Evolutionary conservation across 2,797 vertebrate genomes (phyloP).

Genomic region (Sebastes iracundus): DNA sequence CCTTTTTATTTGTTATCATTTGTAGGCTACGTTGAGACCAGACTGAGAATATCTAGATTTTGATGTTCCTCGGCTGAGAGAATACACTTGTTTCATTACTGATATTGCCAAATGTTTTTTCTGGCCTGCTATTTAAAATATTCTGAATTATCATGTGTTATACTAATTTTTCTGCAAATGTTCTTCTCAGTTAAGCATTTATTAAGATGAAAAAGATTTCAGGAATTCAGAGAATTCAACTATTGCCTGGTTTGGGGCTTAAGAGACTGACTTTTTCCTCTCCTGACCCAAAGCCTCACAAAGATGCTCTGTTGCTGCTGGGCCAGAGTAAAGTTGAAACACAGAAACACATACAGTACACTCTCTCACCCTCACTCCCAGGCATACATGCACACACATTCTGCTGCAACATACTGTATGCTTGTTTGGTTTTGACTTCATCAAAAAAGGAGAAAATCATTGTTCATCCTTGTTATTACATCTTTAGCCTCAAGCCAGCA

Average conservation of each 20-base stretch:
- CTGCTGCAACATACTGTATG: not conserved
- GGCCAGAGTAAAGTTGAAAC: slow-evolving; percentile 10
- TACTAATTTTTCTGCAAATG: not conserved
- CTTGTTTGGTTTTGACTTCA: slow-evolving; percentile 1
- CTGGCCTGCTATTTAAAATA: not conserved
- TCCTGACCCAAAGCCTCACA: slow-evolving; percentile 51
- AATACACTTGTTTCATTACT: not conserved
- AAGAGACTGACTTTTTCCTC: not conserved
- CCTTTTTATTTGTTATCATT: not conserved
- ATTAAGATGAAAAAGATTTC: not conserved
- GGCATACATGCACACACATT: not conserved
- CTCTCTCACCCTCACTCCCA: not conserved
- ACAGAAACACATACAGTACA: not conserved
- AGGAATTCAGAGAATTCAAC: not conserved
- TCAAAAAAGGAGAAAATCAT: slow-evolving; percentile 5
- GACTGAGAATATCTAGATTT: not conserved
- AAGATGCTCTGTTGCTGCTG: slow-evolving; percentile 61
- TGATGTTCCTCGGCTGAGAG: not conserved
- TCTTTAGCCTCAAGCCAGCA: slow-evolving; percentile 2
- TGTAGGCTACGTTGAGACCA: not conserved
- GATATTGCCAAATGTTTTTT: not conserved
- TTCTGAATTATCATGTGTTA: not conserved
- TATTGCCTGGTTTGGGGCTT: not conserved
- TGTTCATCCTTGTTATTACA: slow-evolving; percentile 18
- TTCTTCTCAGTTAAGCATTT: not conserved